Evolutionary conservation across 1,140 invertebrate species (phyloP).

Genomic region (Aphelenchoides fujianensis): DNA sequence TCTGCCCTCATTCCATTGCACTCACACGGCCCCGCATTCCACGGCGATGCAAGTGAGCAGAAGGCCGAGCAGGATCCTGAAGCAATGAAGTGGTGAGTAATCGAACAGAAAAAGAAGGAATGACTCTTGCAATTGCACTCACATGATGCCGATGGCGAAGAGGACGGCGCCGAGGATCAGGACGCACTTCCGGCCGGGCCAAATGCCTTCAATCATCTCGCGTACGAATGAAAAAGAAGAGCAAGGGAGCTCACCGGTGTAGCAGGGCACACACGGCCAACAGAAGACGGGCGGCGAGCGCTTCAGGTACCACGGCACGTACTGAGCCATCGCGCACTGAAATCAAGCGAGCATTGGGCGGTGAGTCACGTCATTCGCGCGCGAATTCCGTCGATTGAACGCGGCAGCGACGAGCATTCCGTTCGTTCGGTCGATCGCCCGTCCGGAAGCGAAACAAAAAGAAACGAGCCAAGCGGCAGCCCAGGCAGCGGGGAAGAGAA

Average conservation of each 20-base stretch:
- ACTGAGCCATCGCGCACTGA: conserved; percentile 42
- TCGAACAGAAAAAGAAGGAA: conserved; percentile 4
- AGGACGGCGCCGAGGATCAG: conserved; percentile 54
- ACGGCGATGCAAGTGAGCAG: conserved; percentile 58
- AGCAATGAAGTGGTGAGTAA: too few relatives aligned
- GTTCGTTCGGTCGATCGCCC: neutral
- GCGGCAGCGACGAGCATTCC: too few relatives aligned
- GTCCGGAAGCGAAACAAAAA: neutral
- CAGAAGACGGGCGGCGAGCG: conserved; percentile 56
- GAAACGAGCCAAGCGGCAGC: neutral
- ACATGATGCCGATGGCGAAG: conserved; percentile 53
- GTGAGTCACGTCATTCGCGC: too few relatives aligned
- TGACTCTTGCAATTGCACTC: neutral
- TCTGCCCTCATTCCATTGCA: too few relatives aligned
- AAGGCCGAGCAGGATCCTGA: conserved; percentile 49
- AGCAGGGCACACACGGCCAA: conserved; percentile 57
- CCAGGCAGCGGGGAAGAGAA: neutral
- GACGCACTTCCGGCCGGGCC: conserved; percentile 54
- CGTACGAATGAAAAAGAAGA: conserved; percentile 1
- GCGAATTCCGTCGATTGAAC: too few relatives aligned
- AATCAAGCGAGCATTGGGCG: too few relatives aligned
- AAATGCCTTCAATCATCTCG: conserved; percentile 27
- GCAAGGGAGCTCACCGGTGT: conserved; percentile 22
- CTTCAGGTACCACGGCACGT: conserved; percentile 57
- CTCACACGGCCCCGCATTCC: conserved; percentile 54